Evolutionary conservation across 2,797 vertebrate species (phyloP), one percentile per base, ranked within the genome.

Genomic region (Anas flavirostris): DNA sequence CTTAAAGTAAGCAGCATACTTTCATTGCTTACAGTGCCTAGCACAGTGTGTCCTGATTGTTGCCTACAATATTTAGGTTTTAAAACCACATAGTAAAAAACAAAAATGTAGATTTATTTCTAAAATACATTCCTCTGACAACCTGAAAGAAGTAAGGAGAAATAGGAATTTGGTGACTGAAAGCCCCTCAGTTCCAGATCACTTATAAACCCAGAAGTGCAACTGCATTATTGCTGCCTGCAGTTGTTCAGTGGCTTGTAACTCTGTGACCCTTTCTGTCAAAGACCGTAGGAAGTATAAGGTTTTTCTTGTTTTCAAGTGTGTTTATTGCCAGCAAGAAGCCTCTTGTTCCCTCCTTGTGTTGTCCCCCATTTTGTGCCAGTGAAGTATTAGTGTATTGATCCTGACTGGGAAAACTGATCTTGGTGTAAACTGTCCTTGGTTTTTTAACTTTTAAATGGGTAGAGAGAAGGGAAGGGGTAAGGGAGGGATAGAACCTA

Each of bases 141-240:
- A 35, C 52, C 25, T 59, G 53, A 22, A 53, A 50, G 67, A 80
- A 58, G 11, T 52, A 33, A 64, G 43, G 17, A 1, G 1, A 48
- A 85, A 70, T 29, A 48, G 52, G 26, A 60, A 43, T 60, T 43
- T 37, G 58, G 39, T 81, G 63, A 66, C 41, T 59, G 6, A 18
- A 41, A 70, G n/a, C 18, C 26, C 17, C 18, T 48, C 8, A 1
- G 1, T 76, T 64, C 37, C 31, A 29, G 29, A 29, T 59, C 18
- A 12, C 37, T 0, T n/a, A 8, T 31, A 59, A 69, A 22, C 43
- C 50, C 68, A 55, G 50, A 37, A 35, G 25, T 14, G 19, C n/a
- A 39, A 6, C 43, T 46, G 5, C 1, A 0, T 17, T 63, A 6
- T 14, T 6, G 0, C n/a, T 46, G 29, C 48, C 62, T 56, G 17